A percentile compares a stretch with the other conserved stretches of the same genome.
These are phyloP conservation scores for Galemys pyrenaicus DNA, from an alignment of 2,113 vertebrate species.

Conservation along the genomic window DNA sequence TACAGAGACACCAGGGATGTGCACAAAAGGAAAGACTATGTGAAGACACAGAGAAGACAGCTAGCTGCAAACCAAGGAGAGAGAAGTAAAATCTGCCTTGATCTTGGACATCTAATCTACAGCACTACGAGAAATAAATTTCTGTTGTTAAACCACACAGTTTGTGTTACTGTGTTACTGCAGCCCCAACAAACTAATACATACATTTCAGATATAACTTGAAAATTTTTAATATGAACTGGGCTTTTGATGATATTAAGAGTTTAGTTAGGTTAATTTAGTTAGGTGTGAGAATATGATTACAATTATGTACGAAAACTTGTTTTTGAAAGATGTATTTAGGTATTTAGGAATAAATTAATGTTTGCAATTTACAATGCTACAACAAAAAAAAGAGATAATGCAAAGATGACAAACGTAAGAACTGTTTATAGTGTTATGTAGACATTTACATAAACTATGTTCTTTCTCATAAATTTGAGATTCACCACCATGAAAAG, in stretches of 20 bases:
- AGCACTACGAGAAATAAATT: neutral
- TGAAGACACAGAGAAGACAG: neutral
- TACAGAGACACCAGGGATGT: neutral
- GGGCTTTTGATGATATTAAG: neutral
- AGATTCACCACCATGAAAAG: constrained; percentile 5
- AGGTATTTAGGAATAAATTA: neutral
- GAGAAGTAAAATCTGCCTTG: neutral
- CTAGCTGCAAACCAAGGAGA: neutral
- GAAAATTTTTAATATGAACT: constrained; percentile 10
- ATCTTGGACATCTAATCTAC: neutral
- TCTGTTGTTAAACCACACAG: neutral
- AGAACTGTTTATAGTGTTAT: neutral
- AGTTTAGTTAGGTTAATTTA: no score
- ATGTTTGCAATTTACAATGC: neutral
- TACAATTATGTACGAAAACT: neutral
- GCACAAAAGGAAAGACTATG: neutral
- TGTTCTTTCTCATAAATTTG: neutral
- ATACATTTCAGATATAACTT: neutral
- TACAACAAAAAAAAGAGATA: neutral
- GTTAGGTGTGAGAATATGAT: neutral
- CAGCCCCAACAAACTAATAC: neutral
- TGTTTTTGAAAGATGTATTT: neutral
- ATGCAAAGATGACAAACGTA: neutral
- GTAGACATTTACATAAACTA: neutral
- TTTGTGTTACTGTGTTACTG: neutral